phyloP scores from a whole-genome alignment of 2,888 invertebrate species.

The Aspidiotus destructor region DNA sequence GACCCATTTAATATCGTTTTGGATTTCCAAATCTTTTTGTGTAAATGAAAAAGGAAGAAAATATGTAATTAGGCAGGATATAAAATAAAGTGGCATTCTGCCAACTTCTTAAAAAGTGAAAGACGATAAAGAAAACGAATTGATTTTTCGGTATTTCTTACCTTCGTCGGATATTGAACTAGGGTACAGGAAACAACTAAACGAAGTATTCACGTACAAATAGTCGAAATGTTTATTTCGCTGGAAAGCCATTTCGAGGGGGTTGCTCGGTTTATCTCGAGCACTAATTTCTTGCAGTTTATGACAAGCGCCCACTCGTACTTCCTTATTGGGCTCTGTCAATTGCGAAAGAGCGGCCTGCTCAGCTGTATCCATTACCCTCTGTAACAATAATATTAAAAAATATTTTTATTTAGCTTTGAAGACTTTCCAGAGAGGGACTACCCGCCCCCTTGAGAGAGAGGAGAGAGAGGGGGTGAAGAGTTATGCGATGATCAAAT shows the following conservation, averaged over 20 bases:
- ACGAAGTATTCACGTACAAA: constrained; percentile 69
- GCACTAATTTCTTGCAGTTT: constrained; percentile 47
- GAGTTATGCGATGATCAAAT: too few relatives aligned
- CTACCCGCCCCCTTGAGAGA: too few relatives aligned
- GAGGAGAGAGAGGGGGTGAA: too few relatives aligned
- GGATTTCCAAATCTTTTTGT: constrained; percentile 48
- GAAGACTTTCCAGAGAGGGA: too few relatives aligned
- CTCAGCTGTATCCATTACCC: constrained; percentile 85
- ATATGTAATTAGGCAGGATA: too few relatives aligned
- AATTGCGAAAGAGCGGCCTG: constrained; percentile 62
- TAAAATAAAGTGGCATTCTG: too few relatives aligned
- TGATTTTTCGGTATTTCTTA: constrained; percentile 20
- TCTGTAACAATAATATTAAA: constrained; percentile 47
- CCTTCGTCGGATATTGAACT: constrained; percentile 40
- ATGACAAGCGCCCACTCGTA: constrained; percentile 13
- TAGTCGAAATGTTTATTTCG: constrained; percentile 78
- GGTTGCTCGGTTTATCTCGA: constrained; percentile 59
- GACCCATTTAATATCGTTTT: constrained; percentile 93
- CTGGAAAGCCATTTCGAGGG: constrained; percentile 60
- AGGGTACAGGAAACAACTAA: constrained; percentile 83
- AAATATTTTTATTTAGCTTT: too few relatives aligned
- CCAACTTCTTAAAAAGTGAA: too few relatives aligned
- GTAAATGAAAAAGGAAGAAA: too few relatives aligned
- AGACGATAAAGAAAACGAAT: too few relatives aligned
- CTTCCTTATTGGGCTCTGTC: constrained; percentile 12